Base-by-base conservation (phyloP, 2,888 invertebrate species). In the Norana najaformis region DNA sequence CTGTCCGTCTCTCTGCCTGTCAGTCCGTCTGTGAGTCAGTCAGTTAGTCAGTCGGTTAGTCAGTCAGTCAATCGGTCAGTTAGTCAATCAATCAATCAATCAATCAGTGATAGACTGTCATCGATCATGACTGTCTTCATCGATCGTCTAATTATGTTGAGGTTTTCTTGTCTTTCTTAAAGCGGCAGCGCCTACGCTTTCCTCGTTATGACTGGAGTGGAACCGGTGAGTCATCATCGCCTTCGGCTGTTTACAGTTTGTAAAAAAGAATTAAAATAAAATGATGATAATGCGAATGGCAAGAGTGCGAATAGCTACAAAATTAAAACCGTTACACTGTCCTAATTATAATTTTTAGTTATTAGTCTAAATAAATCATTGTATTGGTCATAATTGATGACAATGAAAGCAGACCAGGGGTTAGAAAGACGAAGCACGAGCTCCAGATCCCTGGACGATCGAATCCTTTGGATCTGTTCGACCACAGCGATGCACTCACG, bases 131-230 rank as follows among this genome's bases (percentile, higher is more conserved):
- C 47, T 47, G 47, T 47, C 23, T 23, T 47, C 23, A 20, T 23
- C 23, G 20, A 20, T 18, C 1, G 14, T 41, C 13, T 1, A 18
- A 1, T 41, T 41, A 4, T 41, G 41, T 41, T 41, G 1, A 41
- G 0, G 23, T 47, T 47, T 47, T 47, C 30, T 69, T 69, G 30
- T 69, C 69, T n/a, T 69, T 69, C 69, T 90, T 90, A 4, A 53
- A 90, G 90, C 16, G 91, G 91, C n/a, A 88, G 89, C 35, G 37
- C 39, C 34, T 90, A 90, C 47, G 89, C 83, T 5, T 90, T 90
- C 53, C 88, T 90, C n/a, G 91, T 90, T 36, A 82, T 90, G 90
- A 88, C 83, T 37, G 91, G 91, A 38, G 35, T 85, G 6, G 85
- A 85, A 85, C 85, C 37, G 83, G 90, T 88, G 6, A 69, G 69